Evolutionary conservation across 2,113 vertebrate species (phyloP), one percentile per base, ranked within the genome.

Genomic region (Chaenocephalus aceratus): DNA sequence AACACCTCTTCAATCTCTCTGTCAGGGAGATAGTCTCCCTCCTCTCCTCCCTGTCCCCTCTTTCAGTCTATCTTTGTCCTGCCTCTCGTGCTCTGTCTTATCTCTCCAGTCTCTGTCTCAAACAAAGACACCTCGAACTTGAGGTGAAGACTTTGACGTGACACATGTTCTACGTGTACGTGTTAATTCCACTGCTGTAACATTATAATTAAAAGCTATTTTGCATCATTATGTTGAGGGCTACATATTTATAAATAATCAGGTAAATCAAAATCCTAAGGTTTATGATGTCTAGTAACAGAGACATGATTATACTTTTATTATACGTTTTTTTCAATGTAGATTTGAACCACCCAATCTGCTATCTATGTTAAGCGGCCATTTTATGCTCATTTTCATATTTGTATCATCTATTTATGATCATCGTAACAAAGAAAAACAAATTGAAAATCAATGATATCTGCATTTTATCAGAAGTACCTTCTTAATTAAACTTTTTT

Each of bases 1-100:
- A 83, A 76, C 90, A 85, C 87, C 76, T 90, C 86, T 91, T 93
- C 91, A 93, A 93, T 94, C 91, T 92, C 82, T 89, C 56, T 77
- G 88, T 89, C 76, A 87, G 84, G 60, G 73, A 91, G 84, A 87
- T 84, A 79, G 86, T 88, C 85, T 61, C 67, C 70, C 79, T 63
- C 15, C 72, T 79, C 77, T 79, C 70, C 52, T 77, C 57, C 44
- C 77, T 80, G 75, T 83, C 71, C 75, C 84, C 56, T 79, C 66
- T 44, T 78, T 84, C 68, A 63, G 80, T 77, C 62, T 51, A 45
- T 86, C 82, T 86, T 79, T 92, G 86, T 91, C 89, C 87, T 88
- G 54, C 56, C 75, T 41, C 36, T 41, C 72, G 75, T 10, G 23
- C 76, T 86, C 64, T 15, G 10, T 84, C 76, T 92, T 88, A 90